Evolutionary conservation across 2,113 vertebrate species (phyloP).

Genomic region (Narcine bancroftii): DNA sequence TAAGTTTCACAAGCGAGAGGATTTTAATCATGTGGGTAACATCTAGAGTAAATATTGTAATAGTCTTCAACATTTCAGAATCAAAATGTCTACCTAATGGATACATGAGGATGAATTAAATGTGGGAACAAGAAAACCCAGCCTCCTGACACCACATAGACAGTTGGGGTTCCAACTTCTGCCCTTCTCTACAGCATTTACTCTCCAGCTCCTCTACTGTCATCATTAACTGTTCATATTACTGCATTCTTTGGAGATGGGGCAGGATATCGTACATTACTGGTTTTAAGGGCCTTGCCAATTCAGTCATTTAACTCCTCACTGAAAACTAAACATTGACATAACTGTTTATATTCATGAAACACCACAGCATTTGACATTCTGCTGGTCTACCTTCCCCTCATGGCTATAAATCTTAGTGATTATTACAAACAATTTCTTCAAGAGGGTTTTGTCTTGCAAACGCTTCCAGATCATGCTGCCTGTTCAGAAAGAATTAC

Average conservation of each 20-base stretch:
- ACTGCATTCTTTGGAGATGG: background rate
- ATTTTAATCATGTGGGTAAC: background rate
- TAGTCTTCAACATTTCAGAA: background rate
- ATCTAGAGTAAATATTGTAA: background rate
- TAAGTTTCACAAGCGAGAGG: background rate
- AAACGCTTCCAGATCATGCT: background rate
- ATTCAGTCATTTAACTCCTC: background rate
- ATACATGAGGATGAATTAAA: background rate
- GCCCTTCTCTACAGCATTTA: background rate
- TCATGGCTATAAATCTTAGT: background rate
- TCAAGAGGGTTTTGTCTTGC: background rate
- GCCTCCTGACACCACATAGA: background rate
- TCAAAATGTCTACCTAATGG: background rate
- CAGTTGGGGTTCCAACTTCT: background rate
- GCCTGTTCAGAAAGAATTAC: background rate
- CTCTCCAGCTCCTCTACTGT: background rate
- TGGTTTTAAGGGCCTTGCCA: background rate
- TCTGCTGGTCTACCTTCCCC: background rate
- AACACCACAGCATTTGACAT: background rate
- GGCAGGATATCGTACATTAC: slow-evolving; percentile 18
- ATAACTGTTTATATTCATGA: background rate
- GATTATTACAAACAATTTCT: background rate
- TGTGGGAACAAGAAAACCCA: background rate
- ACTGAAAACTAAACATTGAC: background rate
- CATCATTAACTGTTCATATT: background rate